Evolutionary conservation across 2,888 invertebrate species (phyloP).

Genomic region (Drosophila affinis): DNA sequence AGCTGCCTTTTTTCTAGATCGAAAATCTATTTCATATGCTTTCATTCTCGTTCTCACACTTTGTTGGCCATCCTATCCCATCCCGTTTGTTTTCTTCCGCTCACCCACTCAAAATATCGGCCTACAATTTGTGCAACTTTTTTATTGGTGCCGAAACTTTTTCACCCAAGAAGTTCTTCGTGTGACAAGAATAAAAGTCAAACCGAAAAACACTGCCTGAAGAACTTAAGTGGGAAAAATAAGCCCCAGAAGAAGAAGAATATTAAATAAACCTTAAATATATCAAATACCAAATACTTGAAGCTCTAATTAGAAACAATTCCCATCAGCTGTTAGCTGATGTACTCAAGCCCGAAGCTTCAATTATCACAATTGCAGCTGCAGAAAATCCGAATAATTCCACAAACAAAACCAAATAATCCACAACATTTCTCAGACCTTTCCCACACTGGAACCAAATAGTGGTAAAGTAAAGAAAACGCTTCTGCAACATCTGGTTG

Average conservation of each 20-base stretch:
- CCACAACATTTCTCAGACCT: background rate
- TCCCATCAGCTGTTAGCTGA: background rate
- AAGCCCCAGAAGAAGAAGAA: background rate
- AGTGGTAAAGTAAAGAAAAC: too few relatives aligned
- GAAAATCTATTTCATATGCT: too few relatives aligned
- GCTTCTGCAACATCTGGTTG: background rate
- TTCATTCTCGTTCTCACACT: background rate
- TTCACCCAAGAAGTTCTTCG: background rate
- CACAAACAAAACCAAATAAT: too few relatives aligned
- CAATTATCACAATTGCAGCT: background rate
- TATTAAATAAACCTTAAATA: background rate
- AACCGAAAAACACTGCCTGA: background rate
- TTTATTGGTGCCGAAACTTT: background rate
- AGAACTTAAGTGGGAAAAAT: background rate
- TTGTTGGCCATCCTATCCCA: background rate
- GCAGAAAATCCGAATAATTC: background rate
- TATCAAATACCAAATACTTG: background rate
- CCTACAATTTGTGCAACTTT: background rate
- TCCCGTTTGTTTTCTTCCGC: background rate
- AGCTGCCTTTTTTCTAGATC: too few relatives aligned
- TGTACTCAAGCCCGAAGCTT: background rate
- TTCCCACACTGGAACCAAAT: background rate
- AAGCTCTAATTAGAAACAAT: background rate
- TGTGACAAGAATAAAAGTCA: background rate
- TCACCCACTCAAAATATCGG: background rate